phyloP scores from a whole-genome alignment of 2,888 invertebrate species.

The Andrena bicolor region DNA sequence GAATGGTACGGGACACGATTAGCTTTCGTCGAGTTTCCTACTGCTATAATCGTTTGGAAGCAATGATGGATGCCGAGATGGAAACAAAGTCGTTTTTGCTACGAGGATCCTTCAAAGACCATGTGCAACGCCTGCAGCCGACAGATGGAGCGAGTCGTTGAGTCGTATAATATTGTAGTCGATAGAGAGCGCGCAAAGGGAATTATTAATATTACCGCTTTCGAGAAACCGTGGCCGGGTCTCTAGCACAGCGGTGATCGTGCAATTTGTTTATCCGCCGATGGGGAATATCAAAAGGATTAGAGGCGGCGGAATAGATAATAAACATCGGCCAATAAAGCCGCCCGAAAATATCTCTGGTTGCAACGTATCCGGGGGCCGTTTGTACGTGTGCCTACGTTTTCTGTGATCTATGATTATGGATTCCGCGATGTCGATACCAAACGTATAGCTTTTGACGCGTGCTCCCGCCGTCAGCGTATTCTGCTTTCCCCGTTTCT shows the following conservation, averaged over 20 bases:
- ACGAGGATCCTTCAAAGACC: conserved; percentile 33
- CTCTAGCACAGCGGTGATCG: conserved; percentile 70
- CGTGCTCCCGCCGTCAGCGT: conserved; percentile 22
- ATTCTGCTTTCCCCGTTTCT: conserved; percentile 39
- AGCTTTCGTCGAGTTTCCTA: conserved; percentile 6
- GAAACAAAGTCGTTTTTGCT: conserved; percentile 81
- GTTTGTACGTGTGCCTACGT: conserved; percentile 40
- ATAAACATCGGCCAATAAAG: conserved; percentile 83
- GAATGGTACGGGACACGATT: background rate
- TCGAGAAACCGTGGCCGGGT: conserved; percentile 70
- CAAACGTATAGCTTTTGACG: conserved; percentile 61
- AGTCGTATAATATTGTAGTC: conserved; percentile 65
- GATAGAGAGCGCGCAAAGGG: conserved; percentile 68
- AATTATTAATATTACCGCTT: conserved; percentile 79
- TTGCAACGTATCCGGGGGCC: conserved; percentile 60
- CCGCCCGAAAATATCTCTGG: conserved; percentile 77
- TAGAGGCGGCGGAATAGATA: conserved; percentile 79
- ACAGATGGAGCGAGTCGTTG: conserved; percentile 45
- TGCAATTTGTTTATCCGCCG: conserved; percentile 81
- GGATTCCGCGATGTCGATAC: conserved; percentile 72
- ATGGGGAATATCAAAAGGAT: conserved; percentile 82
- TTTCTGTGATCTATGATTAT: conserved; percentile 78
- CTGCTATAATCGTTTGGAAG: conserved; percentile 68
- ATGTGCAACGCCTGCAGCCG: conserved; percentile 14
- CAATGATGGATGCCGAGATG: conserved; percentile 71